Base-by-base conservation (phyloP, 2,888 invertebrate species). In the Ichneumoninae sp. region DNA sequence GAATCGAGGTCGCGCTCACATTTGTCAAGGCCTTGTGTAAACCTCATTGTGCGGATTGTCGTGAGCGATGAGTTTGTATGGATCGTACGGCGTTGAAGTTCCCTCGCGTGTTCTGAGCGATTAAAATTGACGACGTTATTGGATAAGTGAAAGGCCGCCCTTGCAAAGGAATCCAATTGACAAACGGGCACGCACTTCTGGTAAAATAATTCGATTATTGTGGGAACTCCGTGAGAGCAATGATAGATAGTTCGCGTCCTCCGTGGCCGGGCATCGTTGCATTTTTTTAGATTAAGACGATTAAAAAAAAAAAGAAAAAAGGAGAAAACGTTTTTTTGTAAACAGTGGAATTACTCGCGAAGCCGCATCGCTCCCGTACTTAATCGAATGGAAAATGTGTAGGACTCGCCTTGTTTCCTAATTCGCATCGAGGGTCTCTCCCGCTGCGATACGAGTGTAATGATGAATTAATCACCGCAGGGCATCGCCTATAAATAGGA, bases 381-480 rank as follows among this genome's bases (percentile, higher is more conserved):
- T 69, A 74, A 81, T 69, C 62, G 76, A 84, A 83, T 62, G 57
- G 13, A 65, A 74, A 54, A 83, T 72, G 84, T 79, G 57, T 10
- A 22, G 57, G 13, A 62, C n/a, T 60, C 26, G 54, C 52, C 50
- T 8, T 47, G 66, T 84, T 65, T 62, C 40, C 60, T 40, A 65
- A 68, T 57, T 70, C 60, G 70, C 50, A 5, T 66, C 68, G 77
- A 57, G 54, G 54, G 72, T 57, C 70, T 68, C 52, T 62, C 70
- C 87, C 87, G 87, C 86, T 89, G 88, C 86, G 89, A 91, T 33
- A 47, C 50, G 57, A 80, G 19, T 69, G 60, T 40, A 44, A 80
- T 77, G n/a, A 68, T 60, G 22, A 54, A 71, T 65, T 76, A 76
- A 80, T 66, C 68, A 77, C 83, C 54, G 75, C 54, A 76, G 71